Evolutionary conservation across 2,797 vertebrate species (phyloP), one percentile per base, ranked within the genome.

Genomic region (Vipera latastei): DNA sequence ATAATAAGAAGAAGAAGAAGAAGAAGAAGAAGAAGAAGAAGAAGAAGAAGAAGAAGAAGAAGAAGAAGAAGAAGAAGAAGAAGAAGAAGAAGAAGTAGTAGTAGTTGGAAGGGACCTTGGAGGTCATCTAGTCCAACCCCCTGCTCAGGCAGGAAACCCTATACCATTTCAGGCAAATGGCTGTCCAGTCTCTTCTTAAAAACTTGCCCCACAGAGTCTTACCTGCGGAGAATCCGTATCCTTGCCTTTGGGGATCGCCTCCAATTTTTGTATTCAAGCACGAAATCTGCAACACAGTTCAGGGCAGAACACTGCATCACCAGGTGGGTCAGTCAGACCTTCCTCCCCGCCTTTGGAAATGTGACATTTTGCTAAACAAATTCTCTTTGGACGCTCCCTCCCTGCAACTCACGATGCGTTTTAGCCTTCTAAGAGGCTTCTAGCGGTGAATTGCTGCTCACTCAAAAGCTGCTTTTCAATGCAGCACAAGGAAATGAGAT

Each of bases 361-460:
- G 53, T 1, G 11, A 5, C 0, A 0, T 89, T 97, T 97, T 96
- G 94, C 93, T 96, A 96, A 96, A 48, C 97, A 97, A 97, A 97
- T 97, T 56, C 14, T n/a, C 78, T 51, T 8, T 55, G 0, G 0
- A 14, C 1, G 4, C 26, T 88, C 11, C 12, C 55, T 32, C 94
- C 56, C 53, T 0, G 51, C 60, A 60, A 16, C 13, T 18, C 38
- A 28, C 0, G 61, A 83, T 48, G 92, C 32, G 91, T 18, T 32
- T 48, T 14, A 86, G 1, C 11, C 4, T 59, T 55, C 0, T 8
- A 0, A 4, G 4, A 28, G 4, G 20, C 8, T 1, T 1, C 0
- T 0, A 16, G 18, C 65, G n/a, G 25, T 55, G 25, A 44, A 26
- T 16, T 2, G 13, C 26, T 11, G 56, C 8, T 12, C 48, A 16